Evolutionary conservation across 2,113 vertebrate genomes (phyloP).

Genomic region (Brachypteracias leptosomus): DNA sequence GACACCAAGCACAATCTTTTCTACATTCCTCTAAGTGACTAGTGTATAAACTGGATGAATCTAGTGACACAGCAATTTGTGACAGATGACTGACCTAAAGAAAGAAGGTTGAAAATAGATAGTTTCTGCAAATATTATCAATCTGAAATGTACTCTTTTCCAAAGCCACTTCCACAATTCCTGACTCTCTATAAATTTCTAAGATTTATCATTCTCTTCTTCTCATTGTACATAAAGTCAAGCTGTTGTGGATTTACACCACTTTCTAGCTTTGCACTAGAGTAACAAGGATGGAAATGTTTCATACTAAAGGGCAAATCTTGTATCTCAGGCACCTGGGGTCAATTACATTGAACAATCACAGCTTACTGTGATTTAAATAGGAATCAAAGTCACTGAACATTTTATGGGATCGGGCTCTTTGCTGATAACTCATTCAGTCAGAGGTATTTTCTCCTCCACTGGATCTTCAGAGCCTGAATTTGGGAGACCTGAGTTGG

Average conservation of each 20-base stretch:
- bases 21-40: background rate
- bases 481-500: background rate
- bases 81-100: background rate
- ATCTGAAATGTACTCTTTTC: background rate
- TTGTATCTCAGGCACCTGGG: background rate
- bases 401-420: background rate
- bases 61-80: background rate
- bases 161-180: background rate
- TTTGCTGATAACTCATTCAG: background rate
- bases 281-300: background rate
- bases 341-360: conserved; percentile 1
- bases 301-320: background rate
- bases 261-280: background rate
- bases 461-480: background rate
- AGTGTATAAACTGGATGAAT: background rate
- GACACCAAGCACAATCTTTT: background rate
- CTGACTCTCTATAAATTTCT: background rate
- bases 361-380: background rate
- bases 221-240: background rate
- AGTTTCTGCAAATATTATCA: background rate
- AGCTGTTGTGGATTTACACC: background rate
- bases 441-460: conserved; percentile 12
- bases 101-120: background rate
- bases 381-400: background rate
- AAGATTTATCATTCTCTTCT: background rate